Conservation (phyloP, 2,797 vertebrate species). For the Hyperoplus immaculatus region DNA sequence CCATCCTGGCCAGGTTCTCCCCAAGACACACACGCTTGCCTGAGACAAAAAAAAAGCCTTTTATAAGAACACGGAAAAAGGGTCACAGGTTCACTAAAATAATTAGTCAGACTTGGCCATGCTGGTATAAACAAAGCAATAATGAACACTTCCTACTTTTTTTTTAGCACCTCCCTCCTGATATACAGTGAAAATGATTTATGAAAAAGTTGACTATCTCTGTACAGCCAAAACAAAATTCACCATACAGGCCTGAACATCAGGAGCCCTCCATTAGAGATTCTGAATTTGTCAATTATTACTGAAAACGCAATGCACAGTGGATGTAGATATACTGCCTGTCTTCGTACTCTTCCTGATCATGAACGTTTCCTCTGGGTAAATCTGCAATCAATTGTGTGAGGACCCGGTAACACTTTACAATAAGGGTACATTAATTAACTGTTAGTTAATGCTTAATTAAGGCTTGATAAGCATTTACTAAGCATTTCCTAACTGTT, state of each 20-base stretch:
- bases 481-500: too few relatives aligned
- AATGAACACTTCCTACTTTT: not conserved
- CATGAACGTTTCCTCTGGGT: not conserved
- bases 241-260: not conserved
- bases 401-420: too few relatives aligned
- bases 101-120: not conserved
- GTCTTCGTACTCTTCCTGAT: not conserved
- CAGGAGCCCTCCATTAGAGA: not conserved
- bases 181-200: not conserved
- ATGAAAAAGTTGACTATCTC: not conserved
- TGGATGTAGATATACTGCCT: not conserved
- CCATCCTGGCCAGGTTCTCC: slow-evolving; percentile 82
- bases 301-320: not conserved
- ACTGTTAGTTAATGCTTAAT: too few relatives aligned
- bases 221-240: too few relatives aligned
- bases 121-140: not conserved
- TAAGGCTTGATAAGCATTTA: too few relatives aligned
- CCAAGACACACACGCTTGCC: slow-evolving; percentile 85
- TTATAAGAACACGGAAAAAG: not conserved
- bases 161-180: not conserved
- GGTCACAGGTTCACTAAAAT: not conserved
- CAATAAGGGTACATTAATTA: too few relatives aligned
- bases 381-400: not conserved
- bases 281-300: not conserved
- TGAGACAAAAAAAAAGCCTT: slow-evolving; percentile 42